These are phyloP conservation scores for Garrulus glandarius DNA, from an alignment of 2,797 vertebrate genomes.

Conservation along the genomic window DNA sequence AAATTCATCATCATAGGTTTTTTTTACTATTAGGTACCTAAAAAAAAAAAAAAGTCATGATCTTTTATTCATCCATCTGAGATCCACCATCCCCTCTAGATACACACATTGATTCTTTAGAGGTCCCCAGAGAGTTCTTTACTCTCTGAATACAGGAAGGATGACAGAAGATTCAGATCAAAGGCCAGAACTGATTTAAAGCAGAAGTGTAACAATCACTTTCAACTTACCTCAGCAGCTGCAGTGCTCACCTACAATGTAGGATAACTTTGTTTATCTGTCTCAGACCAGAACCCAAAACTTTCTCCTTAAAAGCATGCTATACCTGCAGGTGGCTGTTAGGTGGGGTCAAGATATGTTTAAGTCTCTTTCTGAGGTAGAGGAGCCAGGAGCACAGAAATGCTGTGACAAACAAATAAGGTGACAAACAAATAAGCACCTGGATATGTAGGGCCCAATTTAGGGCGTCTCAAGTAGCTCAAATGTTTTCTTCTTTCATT, in stretches of 20 bases:
- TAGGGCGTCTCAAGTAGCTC: neutral
- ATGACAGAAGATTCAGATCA: neutral
- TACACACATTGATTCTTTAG: neutral
- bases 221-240: neutral
- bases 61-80: neutral
- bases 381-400: neutral
- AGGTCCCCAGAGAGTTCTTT: neutral
- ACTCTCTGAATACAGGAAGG: neutral
- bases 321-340: neutral
- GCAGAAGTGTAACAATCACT: neutral
- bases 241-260: rapidly evolving
- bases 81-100: neutral
- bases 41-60: neutral
- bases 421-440: neutral
- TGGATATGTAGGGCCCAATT: neutral
- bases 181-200: neutral
- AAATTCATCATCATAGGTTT: neutral
- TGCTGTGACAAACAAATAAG: neutral
- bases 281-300: neutral
- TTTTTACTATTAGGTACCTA: neutral
- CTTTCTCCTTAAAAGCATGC: neutral
- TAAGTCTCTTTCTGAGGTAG: neutral
- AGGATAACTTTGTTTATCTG: neutral
- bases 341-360: neutral
- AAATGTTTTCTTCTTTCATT: neutral